A percentile compares a stretch with the other conserved stretches of the same genome.
These are phyloP conservation scores for Ophthalmolycus amberensis DNA, from an alignment of 2,113 vertebrate species.

Conservation along the genomic window DNA sequence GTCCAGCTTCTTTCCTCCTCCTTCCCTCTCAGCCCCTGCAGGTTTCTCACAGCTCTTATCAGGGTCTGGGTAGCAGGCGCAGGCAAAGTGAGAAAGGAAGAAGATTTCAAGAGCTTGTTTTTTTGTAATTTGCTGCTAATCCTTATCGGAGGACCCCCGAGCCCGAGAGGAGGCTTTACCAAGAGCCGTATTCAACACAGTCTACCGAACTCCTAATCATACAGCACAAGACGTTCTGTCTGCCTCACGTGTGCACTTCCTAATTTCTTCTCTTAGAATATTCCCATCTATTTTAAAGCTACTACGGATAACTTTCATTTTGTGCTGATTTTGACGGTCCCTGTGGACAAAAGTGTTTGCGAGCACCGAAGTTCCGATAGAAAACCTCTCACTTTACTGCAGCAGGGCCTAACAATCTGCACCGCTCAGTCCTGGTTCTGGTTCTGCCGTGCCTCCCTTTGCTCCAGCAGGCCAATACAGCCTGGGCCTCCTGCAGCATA, in stretches of 20 bases:
- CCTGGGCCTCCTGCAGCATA: background rate
- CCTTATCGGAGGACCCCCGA: slow-evolving; percentile 53
- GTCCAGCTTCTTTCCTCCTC: slow-evolving; percentile 27
- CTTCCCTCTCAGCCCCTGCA: slow-evolving; percentile 43
- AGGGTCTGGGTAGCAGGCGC: slow-evolving; percentile 28
- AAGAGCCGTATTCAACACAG: slow-evolving; percentile 27
- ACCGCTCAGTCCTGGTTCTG: background rate
- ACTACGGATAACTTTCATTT: background rate
- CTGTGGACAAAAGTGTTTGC: background rate
- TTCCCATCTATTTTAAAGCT: background rate
- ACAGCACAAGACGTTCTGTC: background rate
- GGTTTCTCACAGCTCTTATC: slow-evolving; percentile 67
- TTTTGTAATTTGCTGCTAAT: slow-evolving; percentile 54
- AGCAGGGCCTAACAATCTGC: background rate
- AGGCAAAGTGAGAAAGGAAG: slow-evolving; percentile 45
- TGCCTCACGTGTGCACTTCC: background rate
- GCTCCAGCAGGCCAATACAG: background rate
- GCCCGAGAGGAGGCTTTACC: slow-evolving; percentile 29
- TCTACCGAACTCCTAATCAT: slow-evolving; percentile 25
- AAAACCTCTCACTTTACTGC: background rate
- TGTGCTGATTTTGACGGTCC: background rate
- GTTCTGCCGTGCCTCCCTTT: background rate
- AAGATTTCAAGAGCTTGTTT: slow-evolving; percentile 53
- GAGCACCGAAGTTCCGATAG: background rate
- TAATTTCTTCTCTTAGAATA: background rate